phyloP scores from a whole-genome alignment of 2,888 invertebrate species.

The Dicranocentrus wangi region DNA sequence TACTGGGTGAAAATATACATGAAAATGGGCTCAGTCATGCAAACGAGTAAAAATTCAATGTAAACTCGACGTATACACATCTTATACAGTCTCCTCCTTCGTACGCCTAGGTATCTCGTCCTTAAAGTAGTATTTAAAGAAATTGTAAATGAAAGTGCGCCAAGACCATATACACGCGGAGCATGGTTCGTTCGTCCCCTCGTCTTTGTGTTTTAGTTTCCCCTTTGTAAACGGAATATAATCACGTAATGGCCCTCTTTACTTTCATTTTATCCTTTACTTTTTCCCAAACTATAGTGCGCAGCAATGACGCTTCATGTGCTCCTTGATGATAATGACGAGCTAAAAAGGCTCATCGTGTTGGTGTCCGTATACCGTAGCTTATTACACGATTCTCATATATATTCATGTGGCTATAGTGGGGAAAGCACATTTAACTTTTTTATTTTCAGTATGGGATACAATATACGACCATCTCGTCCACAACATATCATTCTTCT shows the following conservation, averaged over 20 bases:
- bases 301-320: slow-evolving; percentile 37
- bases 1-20: too few relatives aligned
- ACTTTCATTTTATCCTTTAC: slow-evolving; percentile 45
- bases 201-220: slow-evolving; percentile 18
- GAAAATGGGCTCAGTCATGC: slow-evolving; percentile 30
- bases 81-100: too few relatives aligned
- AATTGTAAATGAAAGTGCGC: too few relatives aligned
- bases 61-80: slow-evolving; percentile 17
- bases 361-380: neutral
- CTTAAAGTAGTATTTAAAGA: too few relatives aligned
- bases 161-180: neutral
- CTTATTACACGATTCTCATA: neutral
- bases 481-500: too few relatives aligned
- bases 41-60: slow-evolving; percentile 47
- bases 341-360: slow-evolving; percentile 50
- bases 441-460: too few relatives aligned
- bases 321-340: slow-evolving; percentile 52
- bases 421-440: too few relatives aligned
- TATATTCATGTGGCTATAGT: neutral
- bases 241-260: slow-evolving; percentile 44
- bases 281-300: slow-evolving; percentile 26
- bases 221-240: slow-evolving; percentile 52
- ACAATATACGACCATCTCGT: too few relatives aligned
- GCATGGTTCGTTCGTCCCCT: slow-evolving; percentile 1
- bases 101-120: neutral